These are phyloP conservation scores for Linurgus olivaceus DNA, from an alignment of 2,797 vertebrate species.

Conservation along the genomic window DNA sequence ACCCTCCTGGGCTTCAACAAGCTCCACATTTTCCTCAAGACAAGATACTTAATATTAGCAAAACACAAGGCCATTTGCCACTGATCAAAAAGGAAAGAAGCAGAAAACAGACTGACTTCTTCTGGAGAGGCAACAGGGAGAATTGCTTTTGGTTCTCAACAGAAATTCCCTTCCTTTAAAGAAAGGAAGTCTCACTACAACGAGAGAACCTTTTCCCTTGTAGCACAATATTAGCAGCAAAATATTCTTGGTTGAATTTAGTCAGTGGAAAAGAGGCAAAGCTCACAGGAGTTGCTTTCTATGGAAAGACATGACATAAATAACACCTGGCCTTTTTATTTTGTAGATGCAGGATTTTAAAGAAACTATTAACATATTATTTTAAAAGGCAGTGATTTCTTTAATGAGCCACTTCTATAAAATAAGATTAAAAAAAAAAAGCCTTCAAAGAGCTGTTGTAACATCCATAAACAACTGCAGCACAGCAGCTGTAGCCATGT, in stretches of 20 bases:
- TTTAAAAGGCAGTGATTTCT: background rate
- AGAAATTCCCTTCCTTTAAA: background rate
- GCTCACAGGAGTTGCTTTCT: background rate
- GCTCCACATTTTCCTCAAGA: background rate
- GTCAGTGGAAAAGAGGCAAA: background rate
- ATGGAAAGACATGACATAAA: background rate
- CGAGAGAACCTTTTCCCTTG: background rate
- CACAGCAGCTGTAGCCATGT: background rate
- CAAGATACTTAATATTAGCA: background rate
- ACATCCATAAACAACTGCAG: background rate
- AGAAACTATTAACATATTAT: background rate
- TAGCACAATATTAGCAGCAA: background rate
- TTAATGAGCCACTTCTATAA: background rate
- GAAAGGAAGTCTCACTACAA: background rate
- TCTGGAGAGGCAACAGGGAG: background rate
- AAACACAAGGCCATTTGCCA: background rate
- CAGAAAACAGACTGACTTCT: background rate
- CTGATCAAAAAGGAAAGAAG: background rate
- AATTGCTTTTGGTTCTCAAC: background rate
- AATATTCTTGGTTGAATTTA: background rate
- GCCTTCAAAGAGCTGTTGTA: background rate
- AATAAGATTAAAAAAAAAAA: background rate
- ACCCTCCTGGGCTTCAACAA: background rate
- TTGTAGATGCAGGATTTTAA: background rate
- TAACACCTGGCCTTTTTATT: background rate